Evolutionary conservation across 2,888 invertebrate species (phyloP).

Genomic region (Dasysyrphus albostriatus): DNA sequence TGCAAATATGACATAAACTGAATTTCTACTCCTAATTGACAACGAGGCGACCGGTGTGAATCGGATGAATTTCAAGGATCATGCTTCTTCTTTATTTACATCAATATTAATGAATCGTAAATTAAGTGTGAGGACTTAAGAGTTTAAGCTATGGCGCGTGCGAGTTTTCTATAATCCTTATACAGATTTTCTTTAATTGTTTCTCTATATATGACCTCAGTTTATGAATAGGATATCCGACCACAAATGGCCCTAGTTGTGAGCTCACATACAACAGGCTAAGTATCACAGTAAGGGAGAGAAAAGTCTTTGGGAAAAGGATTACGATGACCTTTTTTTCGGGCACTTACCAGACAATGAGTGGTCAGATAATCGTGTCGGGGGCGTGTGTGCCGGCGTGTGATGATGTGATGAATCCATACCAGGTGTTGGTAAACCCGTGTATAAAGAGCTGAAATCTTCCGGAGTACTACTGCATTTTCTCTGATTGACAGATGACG

Average conservation of each 20-base stretch:
- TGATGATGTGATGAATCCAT: constrained; percentile 86
- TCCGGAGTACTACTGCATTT: constrained; percentile 95
- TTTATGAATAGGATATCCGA: constrained; percentile 43
- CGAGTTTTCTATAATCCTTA: constrained; percentile 45
- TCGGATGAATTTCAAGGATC: constrained; percentile 22
- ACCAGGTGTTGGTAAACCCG: constrained; percentile 85
- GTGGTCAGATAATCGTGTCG: constrained; percentile 86
- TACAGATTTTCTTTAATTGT: constrained; percentile 53
- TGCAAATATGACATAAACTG: constrained; percentile 52
- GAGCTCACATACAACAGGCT: constrained; percentile 13
- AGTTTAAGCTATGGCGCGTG: constrained; percentile 71
- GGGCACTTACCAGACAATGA: constrained; percentile 86
- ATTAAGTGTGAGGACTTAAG: constrained; percentile 59
- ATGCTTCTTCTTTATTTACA: constrained; percentile 49
- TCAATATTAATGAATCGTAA: constrained; percentile 59
- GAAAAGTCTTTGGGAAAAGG: constrained; percentile 69
- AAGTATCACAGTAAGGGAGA: constrained; percentile 11
- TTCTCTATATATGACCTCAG: not conserved
- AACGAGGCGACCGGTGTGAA: not conserved
- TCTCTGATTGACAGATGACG: constrained; percentile 84
- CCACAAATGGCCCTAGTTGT: constrained; percentile 32
- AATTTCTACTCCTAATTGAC: constrained; percentile 24
- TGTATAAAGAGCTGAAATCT: constrained; percentile 94
- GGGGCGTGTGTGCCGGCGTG: constrained; percentile 90
- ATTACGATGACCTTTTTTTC: constrained; percentile 76